phyloP scores from a whole-genome alignment of 2,888 invertebrate genomes.

The Erpobdella octoculata region DNA sequence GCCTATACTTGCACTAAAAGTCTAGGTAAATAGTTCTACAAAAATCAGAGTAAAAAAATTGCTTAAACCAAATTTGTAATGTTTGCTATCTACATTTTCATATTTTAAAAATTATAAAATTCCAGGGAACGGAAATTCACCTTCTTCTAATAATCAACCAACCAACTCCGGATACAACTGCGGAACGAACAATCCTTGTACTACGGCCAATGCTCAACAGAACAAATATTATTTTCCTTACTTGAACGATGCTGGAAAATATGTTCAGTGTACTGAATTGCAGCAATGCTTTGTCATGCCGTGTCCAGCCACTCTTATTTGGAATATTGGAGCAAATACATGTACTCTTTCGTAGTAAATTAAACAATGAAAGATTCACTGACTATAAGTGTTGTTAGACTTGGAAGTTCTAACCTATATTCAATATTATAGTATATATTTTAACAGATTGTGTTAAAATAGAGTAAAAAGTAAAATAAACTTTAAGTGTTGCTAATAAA shows the following conservation, averaged over 20 bases:
- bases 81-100: too few relatives aligned
- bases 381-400: background rate
- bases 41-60: too few relatives aligned
- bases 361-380: background rate
- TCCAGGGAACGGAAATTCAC: too few relatives aligned
- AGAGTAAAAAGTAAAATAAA: too few relatives aligned
- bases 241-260: conserved; percentile 37
- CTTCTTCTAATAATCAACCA: too few relatives aligned
- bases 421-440: too few relatives aligned
- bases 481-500: too few relatives aligned
- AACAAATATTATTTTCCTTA: conserved; percentile 39
- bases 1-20: conserved; percentile 1
- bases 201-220: conserved; percentile 34
- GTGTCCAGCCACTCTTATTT: conserved; percentile 40
- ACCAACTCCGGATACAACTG: conserved; percentile 30
- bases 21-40: too few relatives aligned
- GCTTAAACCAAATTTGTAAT: too few relatives aligned
- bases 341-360: background rate
- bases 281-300: conserved; percentile 40
- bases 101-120: too few relatives aligned
- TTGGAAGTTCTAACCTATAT: too few relatives aligned
- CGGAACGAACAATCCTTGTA: conserved; percentile 40
- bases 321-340: conserved; percentile 36
- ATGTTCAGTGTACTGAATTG: conserved; percentile 41
- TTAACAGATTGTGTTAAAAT: too few relatives aligned